Base-by-base conservation (phyloP, 2,797 vertebrate species). In the Sarcophilus harrisii region DNA sequence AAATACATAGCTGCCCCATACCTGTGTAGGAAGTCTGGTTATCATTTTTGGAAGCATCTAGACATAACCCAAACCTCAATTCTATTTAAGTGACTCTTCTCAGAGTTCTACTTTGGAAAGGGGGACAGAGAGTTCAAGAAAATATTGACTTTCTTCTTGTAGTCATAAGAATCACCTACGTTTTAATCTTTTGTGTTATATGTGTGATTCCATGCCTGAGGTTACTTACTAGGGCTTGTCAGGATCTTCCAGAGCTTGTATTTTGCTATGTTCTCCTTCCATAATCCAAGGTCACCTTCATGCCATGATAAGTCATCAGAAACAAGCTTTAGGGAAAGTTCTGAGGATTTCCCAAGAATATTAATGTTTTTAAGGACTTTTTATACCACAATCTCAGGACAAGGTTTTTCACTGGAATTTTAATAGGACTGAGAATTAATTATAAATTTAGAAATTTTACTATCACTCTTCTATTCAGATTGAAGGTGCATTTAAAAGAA, bases 291-390 rank as follows among this genome's bases (percentile, higher is more conserved):
- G 73, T 45, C 27, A 81, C 38, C 73, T 81, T 81, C 38, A 45
- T 27, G 21, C 9, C 45, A 81, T 81, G 73, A 27, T 81, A 73
- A 73, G 38, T 81, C 73, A 81, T 81, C 73, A 81, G 73, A 81
- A 81, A 81, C 45, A 81, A 81, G 73, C 21, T 81, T 45, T 81
- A 45, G 38, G 73, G 21, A 81, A 73, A 73, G 1, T 73, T 38
- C n/a, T 73, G n/a, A 73, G 66, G 66, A 73, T 73, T 73, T 73
- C 66, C n/a, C 28, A 73, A 81, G 73, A 81, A 81, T 81, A 81
- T 81, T 45, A 45, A 81, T 81, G 21, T 27, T 38, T 81, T 45
- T 27, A 81, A 81, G 21, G 52, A 54, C 1, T 45, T 81, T 81
- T 81, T 38, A 38, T 81, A 81, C 18, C 45, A 81, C 6, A 81